Evolutionary conservation across 1,140 invertebrate species (phyloP).

Genomic region (Himalopsyche phryganea): DNA sequence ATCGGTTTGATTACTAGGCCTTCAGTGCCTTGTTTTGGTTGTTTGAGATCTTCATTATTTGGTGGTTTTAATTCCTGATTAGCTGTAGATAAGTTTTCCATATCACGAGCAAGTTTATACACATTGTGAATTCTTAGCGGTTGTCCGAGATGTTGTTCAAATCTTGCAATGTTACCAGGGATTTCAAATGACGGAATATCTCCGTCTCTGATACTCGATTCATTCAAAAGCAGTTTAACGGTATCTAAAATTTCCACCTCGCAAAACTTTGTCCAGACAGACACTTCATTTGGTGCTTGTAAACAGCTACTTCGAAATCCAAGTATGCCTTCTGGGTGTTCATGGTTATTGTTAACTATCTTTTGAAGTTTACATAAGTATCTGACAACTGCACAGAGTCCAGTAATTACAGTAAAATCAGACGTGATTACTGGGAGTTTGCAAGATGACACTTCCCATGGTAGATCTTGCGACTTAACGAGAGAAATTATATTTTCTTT

Average conservation of each 20-base stretch:
- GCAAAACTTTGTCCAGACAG: conserved; percentile 89
- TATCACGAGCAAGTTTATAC: conserved; percentile 66
- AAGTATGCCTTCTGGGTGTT: conserved; percentile 55
- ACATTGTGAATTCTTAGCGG: conserved; percentile 85
- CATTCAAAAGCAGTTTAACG: conserved; percentile 27
- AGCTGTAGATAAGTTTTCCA: conserved; percentile 48
- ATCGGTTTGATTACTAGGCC: conserved; percentile 21
- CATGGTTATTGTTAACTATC: conserved; percentile 1
- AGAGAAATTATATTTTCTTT: conserved; percentile 30
- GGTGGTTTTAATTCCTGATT: conserved; percentile 33
- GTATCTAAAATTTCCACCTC: conserved; percentile 74
- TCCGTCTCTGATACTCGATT: conserved; percentile 21
- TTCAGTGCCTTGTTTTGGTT: conserved; percentile 22
- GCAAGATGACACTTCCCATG: conserved; percentile 51
- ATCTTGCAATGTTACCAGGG: conserved; percentile 64
- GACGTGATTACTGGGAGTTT: conserved; percentile 58
- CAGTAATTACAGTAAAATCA: conserved; percentile 62
- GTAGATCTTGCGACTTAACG: conserved; percentile 33
- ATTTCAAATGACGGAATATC: conserved; percentile 39
- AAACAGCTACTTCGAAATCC: conserved; percentile 78
- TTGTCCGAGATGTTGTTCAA: conserved; percentile 83
- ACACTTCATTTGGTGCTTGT: conserved; percentile 77
- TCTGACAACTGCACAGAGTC: conserved; percentile 65
- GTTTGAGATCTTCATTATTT: conserved; percentile 26
- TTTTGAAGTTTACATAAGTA: conserved; percentile 57